A percentile compares a stretch with the other conserved stretches of the same genome.
Conservation (phyloP, 2,888 invertebrate species). For the Anthrax anthrax region DNA sequence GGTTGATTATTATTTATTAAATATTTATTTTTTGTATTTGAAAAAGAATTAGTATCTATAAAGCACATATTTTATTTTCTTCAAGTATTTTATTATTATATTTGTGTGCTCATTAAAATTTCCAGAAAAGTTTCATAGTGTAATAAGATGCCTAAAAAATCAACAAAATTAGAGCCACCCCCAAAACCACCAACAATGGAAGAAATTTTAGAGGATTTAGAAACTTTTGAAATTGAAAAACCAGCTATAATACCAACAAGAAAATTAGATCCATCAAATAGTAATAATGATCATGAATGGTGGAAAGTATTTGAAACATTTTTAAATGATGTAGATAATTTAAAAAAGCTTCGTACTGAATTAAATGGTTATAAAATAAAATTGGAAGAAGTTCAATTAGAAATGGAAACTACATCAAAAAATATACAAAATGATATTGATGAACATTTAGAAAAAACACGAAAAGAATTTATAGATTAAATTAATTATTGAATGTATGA, state of each 20-base stretch:
- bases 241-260: slow-evolving; percentile 7
- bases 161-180: slow-evolving; percentile 16
- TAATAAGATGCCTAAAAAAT: slow-evolving; percentile 17
- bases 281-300: slow-evolving; percentile 19
- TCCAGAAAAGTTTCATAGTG: too few relatives aligned
- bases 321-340: slow-evolving; percentile 23
- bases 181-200: slow-evolving; percentile 22
- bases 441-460: slow-evolving; percentile 7
- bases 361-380: slow-evolving; percentile 21
- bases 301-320: slow-evolving; percentile 30
- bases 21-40: too few relatives aligned
- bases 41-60: too few relatives aligned
- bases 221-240: slow-evolving; percentile 23
- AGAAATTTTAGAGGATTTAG: slow-evolving; percentile 26
- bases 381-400: slow-evolving; percentile 19
- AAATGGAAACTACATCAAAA: slow-evolving; percentile 22
- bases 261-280: slow-evolving; percentile 1
- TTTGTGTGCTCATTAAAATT: too few relatives aligned
- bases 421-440: slow-evolving; percentile 21
- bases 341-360: slow-evolving; percentile 20
- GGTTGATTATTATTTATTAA: too few relatives aligned
- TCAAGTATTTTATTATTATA: too few relatives aligned
- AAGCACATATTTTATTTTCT: too few relatives aligned
- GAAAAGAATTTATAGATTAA: neutral
- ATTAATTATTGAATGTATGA: neutral